Percentiles rank a stretch among this genome's conserved stretches.
phyloP scores from a whole-genome alignment of 1,140 invertebrate genomes.

The Drosophila pseudoananassae region DNA sequence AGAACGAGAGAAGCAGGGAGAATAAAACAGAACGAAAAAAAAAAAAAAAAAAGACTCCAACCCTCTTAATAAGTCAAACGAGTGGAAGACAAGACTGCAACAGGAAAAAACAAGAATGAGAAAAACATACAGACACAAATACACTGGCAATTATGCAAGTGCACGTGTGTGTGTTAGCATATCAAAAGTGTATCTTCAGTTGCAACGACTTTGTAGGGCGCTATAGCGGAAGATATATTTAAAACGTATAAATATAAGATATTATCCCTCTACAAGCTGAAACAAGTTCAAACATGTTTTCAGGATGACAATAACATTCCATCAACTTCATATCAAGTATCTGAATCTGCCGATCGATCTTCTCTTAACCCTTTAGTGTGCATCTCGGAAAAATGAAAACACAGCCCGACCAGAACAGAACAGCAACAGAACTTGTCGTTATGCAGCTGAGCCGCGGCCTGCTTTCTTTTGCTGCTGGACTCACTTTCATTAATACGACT shows the following conservation, averaged over 20 bases:
- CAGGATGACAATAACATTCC: no score
- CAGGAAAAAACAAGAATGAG: conserved; percentile 60
- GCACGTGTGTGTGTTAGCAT: conserved; percentile 34
- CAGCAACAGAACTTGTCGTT: conserved; percentile 35
- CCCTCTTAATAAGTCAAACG: conserved; percentile 76
- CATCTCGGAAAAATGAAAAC: conserved; percentile 24
- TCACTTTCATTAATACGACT: conserved; percentile 76
- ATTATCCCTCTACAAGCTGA: no score
- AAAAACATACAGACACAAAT: conserved; percentile 40
- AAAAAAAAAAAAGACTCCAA: conserved; percentile 64
- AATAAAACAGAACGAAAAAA: conserved; percentile 57
- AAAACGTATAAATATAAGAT: no score
- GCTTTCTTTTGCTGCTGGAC: conserved; percentile 70
- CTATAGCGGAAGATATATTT: background rate
- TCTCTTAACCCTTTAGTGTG: background rate
- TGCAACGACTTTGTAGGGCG: conserved; percentile 17
- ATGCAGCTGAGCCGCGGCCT: conserved; percentile 29
- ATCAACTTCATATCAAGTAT: background rate
- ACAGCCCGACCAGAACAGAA: conserved; percentile 21
- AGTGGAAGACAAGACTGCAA: conserved; percentile 71
- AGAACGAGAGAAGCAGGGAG: conserved; percentile 49
- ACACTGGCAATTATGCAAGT: conserved; percentile 33
- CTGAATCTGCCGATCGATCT: conserved; percentile 8
- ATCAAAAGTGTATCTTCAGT: conserved; percentile 25
- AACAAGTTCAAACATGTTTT: no score